Evolutionary conservation across 2,888 invertebrate genomes (phyloP), one percentile per base, ranked within the genome.

Genomic region (Drosophila lacicola): DNA sequence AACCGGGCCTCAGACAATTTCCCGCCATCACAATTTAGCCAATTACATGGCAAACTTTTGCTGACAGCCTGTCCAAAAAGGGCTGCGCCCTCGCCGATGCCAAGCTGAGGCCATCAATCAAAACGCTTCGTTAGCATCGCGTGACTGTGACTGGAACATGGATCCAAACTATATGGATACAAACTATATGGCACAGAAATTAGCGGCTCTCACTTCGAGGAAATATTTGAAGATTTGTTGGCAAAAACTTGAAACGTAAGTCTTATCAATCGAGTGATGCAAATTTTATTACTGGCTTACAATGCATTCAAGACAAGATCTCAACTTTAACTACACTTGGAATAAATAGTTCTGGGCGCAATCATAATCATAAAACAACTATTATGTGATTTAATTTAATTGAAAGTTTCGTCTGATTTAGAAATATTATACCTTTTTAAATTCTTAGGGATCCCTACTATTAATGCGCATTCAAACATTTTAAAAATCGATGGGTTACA

Each of bases 121-220:
- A 53, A 61, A 61, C 50, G 70, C 88, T 77, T 87, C 64, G 85
- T 87, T 84, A 83, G 83, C 72, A 84, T 83, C 82, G 83, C 83
- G 83, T 87, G 83, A 84, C 82, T 69, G n/a, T 9, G 17, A 25
- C 33, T 17, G 14, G 36, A 36, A 55, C 19, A 58, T 39, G 19
- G 25, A 10, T n/a, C 29, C 21, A n/a, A n/a, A n/a, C n/a, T n/a
- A n/a, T n/a, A n/a, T n/a, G n/a, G n/a, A n/a, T 13, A n/a, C 13
- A 36, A 49, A 17, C 17, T 21, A 21, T 17, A 34, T 14, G 29
- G n/a, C n/a, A 45, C 44, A 8, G 10, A n/a, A 29, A 29, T 29
- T 29, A 2, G 29, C 29, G 9, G 34, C 14, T n/a, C 13, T 8
- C 39, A 53, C 25, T 29, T 5, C 14, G 34, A 34, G 37, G 17